Evolutionary conservation across 2,113 vertebrate genomes (phyloP).

Genomic region (Marmota flaviventris): DNA sequence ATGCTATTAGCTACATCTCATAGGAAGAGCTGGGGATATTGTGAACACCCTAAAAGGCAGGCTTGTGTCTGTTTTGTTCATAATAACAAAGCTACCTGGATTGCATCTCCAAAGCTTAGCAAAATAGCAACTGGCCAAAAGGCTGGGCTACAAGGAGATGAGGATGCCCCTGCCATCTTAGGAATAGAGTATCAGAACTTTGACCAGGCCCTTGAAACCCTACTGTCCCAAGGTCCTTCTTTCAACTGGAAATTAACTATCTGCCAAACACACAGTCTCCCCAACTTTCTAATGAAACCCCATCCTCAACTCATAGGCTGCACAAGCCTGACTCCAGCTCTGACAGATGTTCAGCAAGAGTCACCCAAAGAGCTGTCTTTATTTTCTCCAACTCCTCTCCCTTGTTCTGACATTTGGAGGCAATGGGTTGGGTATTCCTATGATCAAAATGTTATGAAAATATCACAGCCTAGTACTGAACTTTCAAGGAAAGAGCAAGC

Average conservation of each 20-base stretch:
- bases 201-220: neutral
- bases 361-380: neutral
- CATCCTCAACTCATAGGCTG: accelerated
- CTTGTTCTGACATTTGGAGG: neutral
- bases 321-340: neutral
- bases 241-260: neutral
- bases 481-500: neutral
- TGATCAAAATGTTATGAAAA: neutral
- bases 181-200: neutral
- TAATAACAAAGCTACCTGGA: neutral
- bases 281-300: neutral
- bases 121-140: neutral
- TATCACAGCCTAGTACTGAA: neutral
- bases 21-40: neutral
- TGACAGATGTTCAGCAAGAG: neutral
- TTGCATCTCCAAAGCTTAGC: neutral
- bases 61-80: neutral
- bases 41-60: neutral
- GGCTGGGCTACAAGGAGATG: neutral
- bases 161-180: neutral
- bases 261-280: neutral
- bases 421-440: neutral
- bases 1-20: neutral
- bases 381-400: neutral
- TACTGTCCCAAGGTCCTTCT: neutral